Base-by-base conservation (phyloP, 2,113 vertebrate species). In the Podarcis muralis region DNA sequence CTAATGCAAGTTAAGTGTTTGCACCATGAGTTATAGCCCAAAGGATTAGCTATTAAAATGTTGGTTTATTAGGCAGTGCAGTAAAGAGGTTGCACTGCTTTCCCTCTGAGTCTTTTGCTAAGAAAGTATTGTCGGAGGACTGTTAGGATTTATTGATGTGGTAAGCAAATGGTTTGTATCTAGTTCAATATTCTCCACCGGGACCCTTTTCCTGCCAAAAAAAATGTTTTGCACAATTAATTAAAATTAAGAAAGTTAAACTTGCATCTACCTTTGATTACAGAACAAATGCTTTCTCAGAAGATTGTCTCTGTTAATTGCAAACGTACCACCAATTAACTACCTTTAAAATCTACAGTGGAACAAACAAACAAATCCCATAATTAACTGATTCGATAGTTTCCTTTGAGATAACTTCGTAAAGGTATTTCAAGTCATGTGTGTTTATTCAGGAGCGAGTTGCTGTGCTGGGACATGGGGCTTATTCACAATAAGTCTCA, bases 241-340 rank as follows among this genome's bases (percentile, higher is more conserved):
- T 90, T 93, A 93, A 93, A 92, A 91, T 85, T 88, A 68, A 1
- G 30, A 40, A 90, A 84, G 35, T 87, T 92, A 59, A 89, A 1
- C 0, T 0, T 91, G 48, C 90, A 0, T 40, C 69, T 87, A 78
- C 48, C 53, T 86, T 87, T 90, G 85, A 86, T 86, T 86, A 25
- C 85, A 87, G 74, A 90, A 78, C 89, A 90, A 90, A 90, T 83
- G 35, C 43, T 83, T 89, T 92, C 90, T 92, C 8, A 88, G 86
- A 89, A 81, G 0, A 1, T 84, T 88, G 23, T 85, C 69, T 25
- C 65, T 91, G 11, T 86, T 92, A 43, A 88, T 88, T 88, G 74
- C 66, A 87, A 77, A 82, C 25, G 40, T 23, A 77, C 32, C 53
- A 48, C n/a, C 68, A 13, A 0, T 18, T 80, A 92, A 90, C 16